phyloP scores from a whole-genome alignment of 2,113 vertebrate genomes.

The Desmodus rotundus region DNA sequence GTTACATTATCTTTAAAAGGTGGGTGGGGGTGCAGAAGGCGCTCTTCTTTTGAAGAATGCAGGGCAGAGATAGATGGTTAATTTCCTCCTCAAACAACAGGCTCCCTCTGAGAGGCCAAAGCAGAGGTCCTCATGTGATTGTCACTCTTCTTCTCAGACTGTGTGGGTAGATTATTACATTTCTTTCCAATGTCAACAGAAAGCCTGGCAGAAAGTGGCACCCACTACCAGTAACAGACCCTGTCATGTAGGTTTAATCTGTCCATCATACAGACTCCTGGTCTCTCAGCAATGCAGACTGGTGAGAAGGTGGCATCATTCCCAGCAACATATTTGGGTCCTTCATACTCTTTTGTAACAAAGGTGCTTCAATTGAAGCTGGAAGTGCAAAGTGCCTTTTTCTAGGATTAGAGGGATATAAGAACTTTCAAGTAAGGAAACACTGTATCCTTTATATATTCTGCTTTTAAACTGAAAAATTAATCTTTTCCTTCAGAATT shows the following conservation, averaged over 20 bases:
- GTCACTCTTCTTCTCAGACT: not conserved
- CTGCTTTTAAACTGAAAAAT: not conserved
- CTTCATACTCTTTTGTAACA: not conserved
- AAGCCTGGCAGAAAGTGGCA: not conserved
- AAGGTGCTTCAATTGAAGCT: not conserved
- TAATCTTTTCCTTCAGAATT: not conserved
- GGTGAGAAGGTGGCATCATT: accelerated
- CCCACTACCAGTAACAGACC: not conserved
- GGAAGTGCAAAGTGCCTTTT: not conserved
- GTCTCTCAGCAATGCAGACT: accelerated
- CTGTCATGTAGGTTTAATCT: not conserved
- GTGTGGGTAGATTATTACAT: not conserved
- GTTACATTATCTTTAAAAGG: not conserved
- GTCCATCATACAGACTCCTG: not conserved
- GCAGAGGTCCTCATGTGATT: accelerated
- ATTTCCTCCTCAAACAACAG: not conserved
- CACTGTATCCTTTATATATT: not conserved
- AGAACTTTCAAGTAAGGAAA: not conserved
- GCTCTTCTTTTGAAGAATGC: not conserved
- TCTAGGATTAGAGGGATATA: not conserved
- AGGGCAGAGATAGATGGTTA: accelerated
- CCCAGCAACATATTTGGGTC: not conserved
- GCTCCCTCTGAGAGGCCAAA: not conserved
- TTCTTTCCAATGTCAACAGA: not conserved
- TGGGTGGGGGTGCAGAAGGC: accelerated